Evolutionary conservation across 2,113 vertebrate species (phyloP).

Genomic region (Bombycilla garrulus): DNA sequence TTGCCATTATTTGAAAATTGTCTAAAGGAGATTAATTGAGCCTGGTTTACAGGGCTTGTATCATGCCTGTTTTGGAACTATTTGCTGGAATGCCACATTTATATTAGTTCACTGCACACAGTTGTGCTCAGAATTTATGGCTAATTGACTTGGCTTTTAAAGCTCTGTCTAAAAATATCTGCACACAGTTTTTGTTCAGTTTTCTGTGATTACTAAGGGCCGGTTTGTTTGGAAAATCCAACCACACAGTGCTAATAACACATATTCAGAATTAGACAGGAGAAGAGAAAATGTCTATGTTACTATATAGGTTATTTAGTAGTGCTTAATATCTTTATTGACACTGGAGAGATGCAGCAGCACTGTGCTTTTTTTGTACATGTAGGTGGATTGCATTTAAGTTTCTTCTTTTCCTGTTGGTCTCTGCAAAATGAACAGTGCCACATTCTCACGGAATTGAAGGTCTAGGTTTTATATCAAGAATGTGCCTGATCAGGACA

Average conservation of each 20-base stretch:
- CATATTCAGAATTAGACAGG: background rate
- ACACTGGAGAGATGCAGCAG: background rate
- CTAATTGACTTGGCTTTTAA: conserved; percentile 4
- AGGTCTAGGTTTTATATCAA: background rate
- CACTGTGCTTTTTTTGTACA: background rate
- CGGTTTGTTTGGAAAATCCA: background rate
- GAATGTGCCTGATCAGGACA: background rate
- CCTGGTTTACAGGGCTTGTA: background rate
- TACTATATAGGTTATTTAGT: background rate
- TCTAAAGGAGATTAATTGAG: background rate
- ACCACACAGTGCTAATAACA: background rate
- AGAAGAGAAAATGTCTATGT: background rate
- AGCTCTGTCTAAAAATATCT: background rate
- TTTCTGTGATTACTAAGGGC: background rate
- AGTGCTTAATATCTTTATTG: background rate
- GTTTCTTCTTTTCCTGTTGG: background rate
- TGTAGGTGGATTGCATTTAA: background rate
- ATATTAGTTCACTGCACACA: background rate
- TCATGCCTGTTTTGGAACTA: background rate
- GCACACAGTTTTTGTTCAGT: background rate
- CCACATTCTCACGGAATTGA: background rate
- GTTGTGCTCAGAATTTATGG: background rate
- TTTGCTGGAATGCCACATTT: background rate
- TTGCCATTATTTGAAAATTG: background rate
- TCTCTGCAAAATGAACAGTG: background rate